Conservation (phyloP, 1,140 invertebrate genomes). For the Ganaspis sp. region DNA sequence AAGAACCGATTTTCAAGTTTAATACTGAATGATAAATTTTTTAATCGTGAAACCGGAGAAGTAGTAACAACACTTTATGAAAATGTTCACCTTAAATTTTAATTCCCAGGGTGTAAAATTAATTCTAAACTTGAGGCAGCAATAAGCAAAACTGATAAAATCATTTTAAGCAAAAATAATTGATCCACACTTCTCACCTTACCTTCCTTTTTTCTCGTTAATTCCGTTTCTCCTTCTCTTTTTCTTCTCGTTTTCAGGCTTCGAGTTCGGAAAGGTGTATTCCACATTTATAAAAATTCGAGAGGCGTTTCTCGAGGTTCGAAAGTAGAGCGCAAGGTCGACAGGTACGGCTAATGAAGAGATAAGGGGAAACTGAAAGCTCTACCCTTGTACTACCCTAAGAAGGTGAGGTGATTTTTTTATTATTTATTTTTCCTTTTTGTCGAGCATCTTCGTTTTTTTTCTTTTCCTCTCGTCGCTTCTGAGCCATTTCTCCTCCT, state of each 20-base stretch:
- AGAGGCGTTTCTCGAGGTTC: slow-evolving; percentile 40
- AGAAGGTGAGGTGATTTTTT: slow-evolving; percentile 28
- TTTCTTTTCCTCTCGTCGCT: background rate
- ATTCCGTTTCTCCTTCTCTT: background rate
- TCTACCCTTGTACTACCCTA: slow-evolving; percentile 33
- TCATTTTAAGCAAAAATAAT: slow-evolving; percentile 14
- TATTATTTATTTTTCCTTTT: slow-evolving; percentile 7
- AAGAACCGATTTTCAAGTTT: slow-evolving; percentile 1
- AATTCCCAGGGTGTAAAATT: background rate
- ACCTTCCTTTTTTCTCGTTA: background rate
- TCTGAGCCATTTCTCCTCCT: background rate
- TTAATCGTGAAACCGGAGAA: background rate
- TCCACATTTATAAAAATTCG: slow-evolving; percentile 16
- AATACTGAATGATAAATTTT: background rate
- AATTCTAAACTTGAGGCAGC: background rate
- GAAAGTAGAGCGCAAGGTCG: slow-evolving; percentile 46
- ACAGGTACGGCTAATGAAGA: slow-evolving; percentile 44
- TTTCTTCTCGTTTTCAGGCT: slow-evolving; percentile 6
- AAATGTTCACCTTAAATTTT: background rate
- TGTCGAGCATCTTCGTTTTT: slow-evolving; percentile 3
- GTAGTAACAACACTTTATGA: slow-evolving; percentile 2
- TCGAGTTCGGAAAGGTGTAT: slow-evolving; percentile 13
- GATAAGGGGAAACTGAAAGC: slow-evolving; percentile 43
- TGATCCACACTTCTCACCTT: background rate
- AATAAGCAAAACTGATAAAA: slow-evolving; percentile 14